Percentiles rank a stretch among this genome's conserved stretches.
Conservation (phyloP, 2,113 vertebrate genomes). For the Burhinus oedicnemus region DNA sequence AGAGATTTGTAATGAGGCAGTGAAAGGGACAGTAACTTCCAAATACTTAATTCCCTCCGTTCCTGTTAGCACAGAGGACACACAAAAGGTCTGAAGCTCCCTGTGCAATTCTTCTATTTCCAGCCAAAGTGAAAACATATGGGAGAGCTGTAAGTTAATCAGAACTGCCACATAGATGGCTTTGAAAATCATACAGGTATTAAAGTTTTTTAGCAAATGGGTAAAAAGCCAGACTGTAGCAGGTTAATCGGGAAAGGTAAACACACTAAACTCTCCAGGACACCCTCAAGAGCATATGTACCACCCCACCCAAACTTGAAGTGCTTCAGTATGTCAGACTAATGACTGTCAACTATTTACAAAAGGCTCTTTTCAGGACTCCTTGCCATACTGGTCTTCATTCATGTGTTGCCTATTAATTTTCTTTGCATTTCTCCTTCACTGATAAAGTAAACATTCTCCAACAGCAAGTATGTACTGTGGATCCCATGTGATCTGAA, state of each 20-base stretch:
- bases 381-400: neutral
- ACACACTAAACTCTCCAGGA: neutral
- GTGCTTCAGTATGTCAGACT: neutral
- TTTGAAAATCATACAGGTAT: neutral
- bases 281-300: neutral
- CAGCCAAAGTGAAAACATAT: neutral
- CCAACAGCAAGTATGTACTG: neutral
- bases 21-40: neutral
- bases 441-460: conserved; percentile 12
- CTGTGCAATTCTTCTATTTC: neutral
- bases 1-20: neutral
- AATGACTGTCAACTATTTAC: neutral
- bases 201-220: neutral
- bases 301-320: neutral
- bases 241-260: neutral
- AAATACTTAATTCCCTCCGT: neutral
- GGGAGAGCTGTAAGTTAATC: neutral
- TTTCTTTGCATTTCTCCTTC: neutral
- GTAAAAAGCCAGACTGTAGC: neutral
- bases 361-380: neutral
- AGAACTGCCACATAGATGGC: neutral
- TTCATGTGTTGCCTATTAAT: neutral
- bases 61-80: neutral
- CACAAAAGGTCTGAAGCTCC: neutral
- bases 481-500: neutral